Evolutionary conservation across 2,888 invertebrate species (phyloP), one percentile per base, ranked within the genome.

Genomic region (Sipunculus nudus): DNA sequence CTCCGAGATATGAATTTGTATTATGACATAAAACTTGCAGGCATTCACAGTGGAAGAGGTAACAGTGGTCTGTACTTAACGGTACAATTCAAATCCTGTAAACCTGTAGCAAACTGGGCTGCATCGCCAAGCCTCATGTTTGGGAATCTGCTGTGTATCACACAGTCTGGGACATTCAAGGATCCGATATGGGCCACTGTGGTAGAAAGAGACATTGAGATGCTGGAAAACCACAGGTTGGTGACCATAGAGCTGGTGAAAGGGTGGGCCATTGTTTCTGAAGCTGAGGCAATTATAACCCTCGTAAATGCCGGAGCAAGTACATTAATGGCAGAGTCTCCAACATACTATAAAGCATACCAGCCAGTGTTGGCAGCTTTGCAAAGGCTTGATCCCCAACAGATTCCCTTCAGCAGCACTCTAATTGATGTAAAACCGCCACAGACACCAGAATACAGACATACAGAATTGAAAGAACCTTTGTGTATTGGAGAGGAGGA

Each of bases 281-380:
- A 55, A 26, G 16, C 31, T 8, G 53, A 52, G 3, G 46, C 39
- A 31, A 45, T 65, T 16, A 40, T 41, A 8, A 23, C 19, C 8
- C 47, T 65, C 1, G n/a, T 19, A 10, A 26, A 35, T 16, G 41
- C 48, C 4, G 38, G 32, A 25, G 49, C 38, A 3, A 35, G 52
- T 10, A 47, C 35, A 3, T 28, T 88, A 0, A 89, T 92, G 89
- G 87, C 90, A 2, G 91, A 92, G 77, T 89, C 90, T 57, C 88
- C 88, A 53, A 88, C 90, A 0, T 92, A 89, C 79, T 92, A 92
- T 75, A 92, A 91, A 74, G 91, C 92, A 0, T 92, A 92, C 75
- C 87, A 89, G 64, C 88, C 89, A 72, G 90, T 91, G 0, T 83
- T 91, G 53, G 87, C 86, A 69, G 89, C 89, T n/a, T 76, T 93